Percentiles rank a stretch among this genome's conserved stretches.
These are phyloP conservation scores for Aphaenogaster floridana DNA, from an alignment of 1,140 invertebrate genomes.

Conservation along the genomic window DNA sequence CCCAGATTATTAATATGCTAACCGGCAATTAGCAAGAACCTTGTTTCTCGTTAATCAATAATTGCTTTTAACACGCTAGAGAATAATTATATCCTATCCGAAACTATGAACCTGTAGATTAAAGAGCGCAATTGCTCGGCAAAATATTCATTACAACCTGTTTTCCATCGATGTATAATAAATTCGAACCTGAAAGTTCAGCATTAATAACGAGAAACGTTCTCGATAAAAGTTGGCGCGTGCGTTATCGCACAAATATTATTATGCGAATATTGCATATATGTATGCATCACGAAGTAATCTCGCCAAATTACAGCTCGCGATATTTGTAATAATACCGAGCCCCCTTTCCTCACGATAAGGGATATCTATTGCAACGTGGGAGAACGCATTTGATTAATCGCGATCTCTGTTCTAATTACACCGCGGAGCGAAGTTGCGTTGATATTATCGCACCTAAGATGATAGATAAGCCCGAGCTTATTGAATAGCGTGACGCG, in stretches of 20 bases:
- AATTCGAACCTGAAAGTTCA: not conserved
- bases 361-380: constrained; percentile 34
- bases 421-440: constrained; percentile 1
- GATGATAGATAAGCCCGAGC: constrained; percentile 47
- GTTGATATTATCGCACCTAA: constrained; percentile 44
- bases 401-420: constrained; percentile 48
- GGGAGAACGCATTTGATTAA: constrained; percentile 27
- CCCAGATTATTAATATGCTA: not conserved
- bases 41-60: not conserved
- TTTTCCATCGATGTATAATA: not conserved
- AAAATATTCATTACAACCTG: not conserved
- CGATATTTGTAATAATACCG: not conserved
- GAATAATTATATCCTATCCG: not conserved
- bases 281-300: not conserved
- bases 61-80: not conserved
- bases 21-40: not conserved
- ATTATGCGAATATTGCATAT: not conserved
- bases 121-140: not conserved
- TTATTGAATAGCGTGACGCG: constrained; percentile 59
- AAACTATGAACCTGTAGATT: not conserved
- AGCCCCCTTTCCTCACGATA: not conserved
- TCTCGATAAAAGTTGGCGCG: not conserved
- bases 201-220: not conserved
- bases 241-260: not conserved
- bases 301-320: not conserved